Base-by-base conservation (phyloP, 2,113 vertebrate species). In the Irena cyanogastra region DNA sequence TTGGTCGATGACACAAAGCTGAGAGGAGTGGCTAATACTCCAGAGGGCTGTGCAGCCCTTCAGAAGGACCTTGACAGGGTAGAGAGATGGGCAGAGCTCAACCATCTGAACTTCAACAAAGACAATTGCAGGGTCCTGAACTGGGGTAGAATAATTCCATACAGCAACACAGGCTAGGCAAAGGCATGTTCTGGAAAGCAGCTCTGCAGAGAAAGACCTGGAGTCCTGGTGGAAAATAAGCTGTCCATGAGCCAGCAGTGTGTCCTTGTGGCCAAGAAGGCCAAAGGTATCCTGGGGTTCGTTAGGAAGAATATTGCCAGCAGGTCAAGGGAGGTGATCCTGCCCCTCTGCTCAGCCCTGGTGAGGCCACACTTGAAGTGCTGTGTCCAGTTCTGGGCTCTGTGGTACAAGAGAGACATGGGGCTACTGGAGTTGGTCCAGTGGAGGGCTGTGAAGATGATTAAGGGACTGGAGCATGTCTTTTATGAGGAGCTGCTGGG, bases 391-490 rank as follows among this genome's bases (percentile, higher is more conserved):
- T 68, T 68, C n/a, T 30, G 39, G 20, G 3, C 13, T 52, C 28
- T 13, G 5, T 0, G 1, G 16, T n/a, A 39, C 33, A 66, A 8
- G 16, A 45, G 16, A 59, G 28, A n/a, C 11, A 41, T 8, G 14
- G 8, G 2, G 20, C 6, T 47, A 11, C 30, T 53, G 28, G 20
- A 53, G 6, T 7, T 30, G 20, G 20, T 60, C 6, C 39, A 31
- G 8, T 24, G 16, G 23, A 59, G 6, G 33, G 23, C 37, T 44
- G 13, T 65, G 17, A 82, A 39, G 33, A 24, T 45, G 28, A 37
- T 52, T 57, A 59, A 81, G 16, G 27, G 33, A 52, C 10, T 4
- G 18, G 23, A 74, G 24, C 12, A 33, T 8, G 4, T 23, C 4
- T 30, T 31, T 44, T 44, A 21, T 15, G 28, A 39, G 11, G 9